phyloP scores from a whole-genome alignment of 2,888 invertebrate genomes.

The Ceramica pisi region DNA sequence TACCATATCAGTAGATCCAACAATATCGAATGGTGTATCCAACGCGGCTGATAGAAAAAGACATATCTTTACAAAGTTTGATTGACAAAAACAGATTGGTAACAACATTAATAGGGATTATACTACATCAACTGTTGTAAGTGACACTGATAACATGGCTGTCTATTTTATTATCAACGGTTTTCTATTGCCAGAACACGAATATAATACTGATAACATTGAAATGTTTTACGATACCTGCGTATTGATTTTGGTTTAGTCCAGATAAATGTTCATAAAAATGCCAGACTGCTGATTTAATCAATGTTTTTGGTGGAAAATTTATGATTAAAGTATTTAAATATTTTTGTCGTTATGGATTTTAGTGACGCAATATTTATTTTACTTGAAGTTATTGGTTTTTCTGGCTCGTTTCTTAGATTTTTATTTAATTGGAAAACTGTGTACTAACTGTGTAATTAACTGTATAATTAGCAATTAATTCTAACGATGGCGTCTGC shows the following conservation, averaged over 20 bases:
- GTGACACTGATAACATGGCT: constrained; percentile 59
- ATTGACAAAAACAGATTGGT: constrained; percentile 51
- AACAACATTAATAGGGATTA: constrained; percentile 35
- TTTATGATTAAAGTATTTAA: neutral
- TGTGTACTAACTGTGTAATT: too few relatives aligned
- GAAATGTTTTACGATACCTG: constrained; percentile 50
- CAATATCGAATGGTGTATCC: constrained; percentile 24
- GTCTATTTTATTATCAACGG: constrained; percentile 47
- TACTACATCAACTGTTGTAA: constrained; percentile 32
- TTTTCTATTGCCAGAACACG: constrained; percentile 56
- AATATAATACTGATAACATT: constrained; percentile 58
- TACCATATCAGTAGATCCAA: constrained; percentile 30
- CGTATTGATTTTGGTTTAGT: constrained; percentile 50
- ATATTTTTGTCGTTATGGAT: neutral
- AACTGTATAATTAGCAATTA: neutral
- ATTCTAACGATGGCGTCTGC: neutral
- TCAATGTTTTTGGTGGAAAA: neutral
- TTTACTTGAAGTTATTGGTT: neutral
- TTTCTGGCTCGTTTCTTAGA: neutral
- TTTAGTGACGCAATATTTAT: neutral
- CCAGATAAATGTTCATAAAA: constrained; percentile 30
- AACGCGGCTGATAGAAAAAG: constrained; percentile 30
- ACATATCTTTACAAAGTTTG: constrained; percentile 24
- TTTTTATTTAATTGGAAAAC: neutral
- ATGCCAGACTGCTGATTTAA: constrained; percentile 17